Conservation (phyloP, 2,888 invertebrate genomes). For the Nycteola revayana region DNA sequence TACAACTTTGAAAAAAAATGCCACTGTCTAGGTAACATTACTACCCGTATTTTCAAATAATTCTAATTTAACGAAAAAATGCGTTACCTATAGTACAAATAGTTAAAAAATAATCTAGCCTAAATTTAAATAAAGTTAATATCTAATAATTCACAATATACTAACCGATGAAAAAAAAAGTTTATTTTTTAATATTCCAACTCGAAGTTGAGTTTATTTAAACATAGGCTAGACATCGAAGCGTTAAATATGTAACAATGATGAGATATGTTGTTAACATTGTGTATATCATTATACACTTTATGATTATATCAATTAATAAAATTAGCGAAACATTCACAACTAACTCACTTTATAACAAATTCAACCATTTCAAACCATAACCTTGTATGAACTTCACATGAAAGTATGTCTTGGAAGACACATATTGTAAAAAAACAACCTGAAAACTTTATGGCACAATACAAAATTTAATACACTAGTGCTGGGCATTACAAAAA, state of each 20-base stretch:
- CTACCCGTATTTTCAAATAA: slow-evolving; percentile 54
- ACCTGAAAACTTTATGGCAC: slow-evolving; percentile 31
- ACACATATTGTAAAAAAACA: slow-evolving; percentile 31
- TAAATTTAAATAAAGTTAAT: slow-evolving; percentile 23
- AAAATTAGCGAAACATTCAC: slow-evolving; percentile 37
- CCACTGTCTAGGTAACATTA: slow-evolving; percentile 43
- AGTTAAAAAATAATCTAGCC: slow-evolving; percentile 24
- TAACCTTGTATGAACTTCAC: slow-evolving; percentile 19
- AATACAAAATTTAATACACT: slow-evolving; percentile 21
- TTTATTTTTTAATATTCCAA: slow-evolving; percentile 13
- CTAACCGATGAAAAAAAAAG: slow-evolving; percentile 8
- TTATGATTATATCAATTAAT: slow-evolving; percentile 39
- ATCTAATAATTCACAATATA: not conserved
- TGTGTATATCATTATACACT: slow-evolving; percentile 47
- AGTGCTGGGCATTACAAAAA: slow-evolving; percentile 19
- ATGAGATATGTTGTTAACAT: slow-evolving; percentile 65
- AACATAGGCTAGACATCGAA: slow-evolving; percentile 38
- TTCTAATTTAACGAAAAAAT: slow-evolving; percentile 38
- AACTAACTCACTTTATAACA: slow-evolving; percentile 26
- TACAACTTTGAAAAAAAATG: slow-evolving; percentile 37
- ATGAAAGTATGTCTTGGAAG: slow-evolving; percentile 41
- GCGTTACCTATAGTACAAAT: slow-evolving; percentile 30
- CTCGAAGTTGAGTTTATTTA: slow-evolving; percentile 18
- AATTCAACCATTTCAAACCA: slow-evolving; percentile 28
- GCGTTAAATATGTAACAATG: slow-evolving; percentile 44